phyloP scores from a whole-genome alignment of 2,797 vertebrate species.

The Premnoplex brunnescens region DNA sequence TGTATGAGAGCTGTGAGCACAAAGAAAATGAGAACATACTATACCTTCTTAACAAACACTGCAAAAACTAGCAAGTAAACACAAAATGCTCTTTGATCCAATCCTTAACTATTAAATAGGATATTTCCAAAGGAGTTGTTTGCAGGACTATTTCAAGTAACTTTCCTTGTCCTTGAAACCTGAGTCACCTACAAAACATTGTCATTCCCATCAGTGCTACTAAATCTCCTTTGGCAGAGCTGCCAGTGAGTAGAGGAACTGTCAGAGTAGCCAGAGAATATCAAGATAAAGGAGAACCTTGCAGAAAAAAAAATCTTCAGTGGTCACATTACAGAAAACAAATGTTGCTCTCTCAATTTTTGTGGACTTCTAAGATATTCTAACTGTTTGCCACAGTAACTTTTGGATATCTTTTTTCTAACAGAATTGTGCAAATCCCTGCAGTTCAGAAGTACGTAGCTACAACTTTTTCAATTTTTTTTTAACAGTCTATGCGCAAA shows the following conservation, averaged over 20 bases:
- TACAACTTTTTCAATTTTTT: not conserved
- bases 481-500: not conserved
- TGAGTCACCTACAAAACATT: not conserved
- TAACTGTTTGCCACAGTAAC: not conserved
- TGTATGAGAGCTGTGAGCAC: not conserved
- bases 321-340: not conserved
- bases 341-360: not conserved
- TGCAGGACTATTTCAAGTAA: not conserved
- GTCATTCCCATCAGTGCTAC: not conserved
- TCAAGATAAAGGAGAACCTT: not conserved
- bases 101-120: not conserved
- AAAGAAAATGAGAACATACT: conserved; percentile 6
- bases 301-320: not conserved
- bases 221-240: not conserved
- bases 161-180: not conserved
- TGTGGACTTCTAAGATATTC: not conserved
- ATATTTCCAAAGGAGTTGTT: not conserved
- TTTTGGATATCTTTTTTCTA: not conserved
- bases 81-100: not conserved
- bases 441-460: not conserved
- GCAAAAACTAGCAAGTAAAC: not conserved
- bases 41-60: not conserved
- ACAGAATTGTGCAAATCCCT: not conserved
- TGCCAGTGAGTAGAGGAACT: not conserved
- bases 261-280: not conserved